A percentile compares a stretch with the other conserved stretches of the same genome.
Evolutionary conservation across 2,888 invertebrate genomes (phyloP).

Genomic region (Cephonodes hylas): DNA sequence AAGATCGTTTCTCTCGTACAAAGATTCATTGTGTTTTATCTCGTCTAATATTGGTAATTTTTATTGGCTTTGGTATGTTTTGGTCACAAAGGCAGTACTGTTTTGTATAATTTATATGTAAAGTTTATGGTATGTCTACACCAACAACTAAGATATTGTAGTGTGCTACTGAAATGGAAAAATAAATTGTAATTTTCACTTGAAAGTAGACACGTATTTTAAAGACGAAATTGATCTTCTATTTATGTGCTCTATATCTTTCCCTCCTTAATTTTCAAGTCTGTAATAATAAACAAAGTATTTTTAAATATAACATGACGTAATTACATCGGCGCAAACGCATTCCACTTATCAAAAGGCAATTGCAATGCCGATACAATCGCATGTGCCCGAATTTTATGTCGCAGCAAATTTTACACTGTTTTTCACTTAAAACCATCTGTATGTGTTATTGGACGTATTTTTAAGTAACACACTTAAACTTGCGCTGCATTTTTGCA

Average conservation of each 20-base stretch:
- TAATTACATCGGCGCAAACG: not conserved
- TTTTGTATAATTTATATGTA: no score
- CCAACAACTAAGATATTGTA: no score
- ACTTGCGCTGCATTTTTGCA: not conserved
- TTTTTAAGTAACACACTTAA: not conserved
- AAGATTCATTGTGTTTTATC: not conserved
- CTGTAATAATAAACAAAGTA: no score
- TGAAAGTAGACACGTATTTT: no score
- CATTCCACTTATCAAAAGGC: conserved; percentile 12
- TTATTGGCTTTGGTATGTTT: not conserved
- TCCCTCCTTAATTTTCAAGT: no score
- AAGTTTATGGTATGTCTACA: no score
- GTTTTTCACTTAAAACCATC: conserved; percentile 11
- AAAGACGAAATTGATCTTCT: no score
- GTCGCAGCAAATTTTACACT: conserved; percentile 9
- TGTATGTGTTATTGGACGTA: not conserved
- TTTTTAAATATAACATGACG: not conserved
- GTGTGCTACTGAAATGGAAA: no score
- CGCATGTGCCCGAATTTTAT: conserved; percentile 3
- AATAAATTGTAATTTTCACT: no score
- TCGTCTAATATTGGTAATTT: not conserved
- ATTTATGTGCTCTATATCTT: no score
- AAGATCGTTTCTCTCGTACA: not conserved
- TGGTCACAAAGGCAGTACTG: not conserved
- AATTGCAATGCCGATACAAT: conserved; percentile 11